Evolutionary conservation across 1,140 invertebrate genomes (phyloP).

Genomic region (Dendroctonus ponderosae): DNA sequence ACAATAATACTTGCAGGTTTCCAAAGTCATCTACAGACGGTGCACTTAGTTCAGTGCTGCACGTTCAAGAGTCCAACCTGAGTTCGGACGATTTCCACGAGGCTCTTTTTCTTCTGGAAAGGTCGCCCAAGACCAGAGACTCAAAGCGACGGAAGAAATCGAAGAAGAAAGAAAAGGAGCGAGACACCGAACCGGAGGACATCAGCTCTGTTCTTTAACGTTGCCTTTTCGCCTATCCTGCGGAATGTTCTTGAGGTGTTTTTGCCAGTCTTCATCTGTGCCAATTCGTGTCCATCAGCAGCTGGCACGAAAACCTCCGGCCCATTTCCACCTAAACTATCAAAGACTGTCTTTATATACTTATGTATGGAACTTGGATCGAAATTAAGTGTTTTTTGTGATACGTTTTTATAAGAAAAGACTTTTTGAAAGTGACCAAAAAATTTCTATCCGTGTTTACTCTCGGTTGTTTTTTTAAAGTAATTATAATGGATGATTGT

Average conservation of each 20-base stretch:
- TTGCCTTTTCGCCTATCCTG: background rate
- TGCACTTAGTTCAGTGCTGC: constrained; percentile 59
- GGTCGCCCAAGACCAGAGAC: constrained; percentile 55
- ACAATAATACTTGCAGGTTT: constrained; percentile 45
- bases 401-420: constrained; percentile 18
- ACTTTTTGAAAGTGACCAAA: constrained; percentile 21
- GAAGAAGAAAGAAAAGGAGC: constrained; percentile 49
- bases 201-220: constrained; percentile 44
- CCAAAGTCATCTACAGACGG: constrained; percentile 61
- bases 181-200: constrained; percentile 46
- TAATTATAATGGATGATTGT: background rate
- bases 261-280: background rate
- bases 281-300: background rate
- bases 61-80: constrained; percentile 60
- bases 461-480: background rate
- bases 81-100: constrained; percentile 64
- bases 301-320: background rate
- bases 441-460: constrained; percentile 6
- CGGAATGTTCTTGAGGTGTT: background rate
- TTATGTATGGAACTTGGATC: constrained; percentile 4
- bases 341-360: constrained; percentile 13
- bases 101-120: constrained; percentile 58
- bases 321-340: background rate
- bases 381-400: constrained; percentile 17
- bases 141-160: constrained; percentile 51